Evolutionary conservation across 1,140 invertebrate species (phyloP), one percentile per base, ranked within the genome.

Genomic region (Diorhabda carinulata): DNA sequence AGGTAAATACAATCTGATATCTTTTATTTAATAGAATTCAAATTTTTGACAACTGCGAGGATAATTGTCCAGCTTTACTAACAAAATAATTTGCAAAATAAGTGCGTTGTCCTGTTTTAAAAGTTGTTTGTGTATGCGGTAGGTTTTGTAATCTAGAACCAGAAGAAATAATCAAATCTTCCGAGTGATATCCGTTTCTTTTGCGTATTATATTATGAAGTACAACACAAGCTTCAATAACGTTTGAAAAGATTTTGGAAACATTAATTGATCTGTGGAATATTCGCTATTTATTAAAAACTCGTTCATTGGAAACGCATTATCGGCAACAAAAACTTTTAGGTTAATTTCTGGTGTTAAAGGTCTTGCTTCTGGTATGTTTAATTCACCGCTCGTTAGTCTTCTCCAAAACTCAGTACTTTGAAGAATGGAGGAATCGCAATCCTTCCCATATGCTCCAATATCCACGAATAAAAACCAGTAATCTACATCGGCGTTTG

Each of bases 391-490:
- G 61, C 42, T 63, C 41, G 4, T 58, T 66, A 66, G 40, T 57
- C 10, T 57, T 61, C 45, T 69, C 56, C 61, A 69, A 57, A 57
- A 64, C 10, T 69, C 61, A n/a, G 61, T 69, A 69, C n/a, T 64
- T 64, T 69, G 45, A 41, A 70, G 47, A 66, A 66, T 57, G 9
- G 58, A 70, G 44, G 69, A 70, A 66, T 70, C 58, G 65, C 70
- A 71, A 71, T 67, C 65, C 74, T 76, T 66, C 80, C 81, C 70
- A 77, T 76, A 69, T 42, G 75, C 71, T 40, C 81, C 81, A 63
- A 83, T 71, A n/a, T n/a, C 81, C 25, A 82, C 70, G 47, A 76
- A 77, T 59, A 73, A 70, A 72, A 83, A 83, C 43, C 73, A 76
- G 64, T 81, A 81, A 70, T 82, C 64, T 45, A 77, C 74, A 72